phyloP scores from a whole-genome alignment of 2,113 vertebrate genomes.

The Strix aluco region DNA sequence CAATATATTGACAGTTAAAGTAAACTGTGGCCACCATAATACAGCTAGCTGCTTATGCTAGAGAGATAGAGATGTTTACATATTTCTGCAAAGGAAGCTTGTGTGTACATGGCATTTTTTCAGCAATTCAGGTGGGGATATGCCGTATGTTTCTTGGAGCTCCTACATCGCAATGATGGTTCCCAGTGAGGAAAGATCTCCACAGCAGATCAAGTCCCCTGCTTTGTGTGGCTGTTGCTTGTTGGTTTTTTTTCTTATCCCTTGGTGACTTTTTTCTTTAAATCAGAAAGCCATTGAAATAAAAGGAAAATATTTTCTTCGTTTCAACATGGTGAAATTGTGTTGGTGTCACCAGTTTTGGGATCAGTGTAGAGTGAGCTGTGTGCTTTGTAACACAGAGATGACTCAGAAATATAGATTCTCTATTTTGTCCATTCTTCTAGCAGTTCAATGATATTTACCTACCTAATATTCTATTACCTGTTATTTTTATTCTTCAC shows the following conservation, averaged over 20 bases:
- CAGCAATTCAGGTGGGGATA: not conserved
- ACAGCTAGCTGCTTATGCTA: not conserved
- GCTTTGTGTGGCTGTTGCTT: not conserved
- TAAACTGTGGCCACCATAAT: not conserved
- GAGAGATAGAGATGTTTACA: not conserved
- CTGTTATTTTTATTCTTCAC: not conserved
- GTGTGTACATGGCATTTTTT: not conserved
- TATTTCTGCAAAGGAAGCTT: not conserved
- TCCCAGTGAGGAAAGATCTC: not conserved
- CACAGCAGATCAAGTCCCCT: not conserved
- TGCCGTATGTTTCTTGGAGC: fast-evolving
- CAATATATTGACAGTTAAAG: conserved; percentile 59
- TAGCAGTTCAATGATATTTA: not conserved
- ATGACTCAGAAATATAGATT: not conserved
- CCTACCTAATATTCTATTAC: not conserved
- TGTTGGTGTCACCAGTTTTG: not conserved
- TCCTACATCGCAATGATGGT: fast-evolving
- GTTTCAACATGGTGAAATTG: not conserved
- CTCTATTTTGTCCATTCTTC: not conserved
- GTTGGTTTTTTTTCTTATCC: not conserved
- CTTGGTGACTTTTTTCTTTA: not conserved
- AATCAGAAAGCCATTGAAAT: not conserved
- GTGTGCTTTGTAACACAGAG: not conserved
- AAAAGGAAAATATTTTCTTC: not conserved
- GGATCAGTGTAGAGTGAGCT: not conserved